Evolutionary conservation across 64 coral and sea anemone species (phyloP).

Genomic region (Stylophora pistillata): DNA sequence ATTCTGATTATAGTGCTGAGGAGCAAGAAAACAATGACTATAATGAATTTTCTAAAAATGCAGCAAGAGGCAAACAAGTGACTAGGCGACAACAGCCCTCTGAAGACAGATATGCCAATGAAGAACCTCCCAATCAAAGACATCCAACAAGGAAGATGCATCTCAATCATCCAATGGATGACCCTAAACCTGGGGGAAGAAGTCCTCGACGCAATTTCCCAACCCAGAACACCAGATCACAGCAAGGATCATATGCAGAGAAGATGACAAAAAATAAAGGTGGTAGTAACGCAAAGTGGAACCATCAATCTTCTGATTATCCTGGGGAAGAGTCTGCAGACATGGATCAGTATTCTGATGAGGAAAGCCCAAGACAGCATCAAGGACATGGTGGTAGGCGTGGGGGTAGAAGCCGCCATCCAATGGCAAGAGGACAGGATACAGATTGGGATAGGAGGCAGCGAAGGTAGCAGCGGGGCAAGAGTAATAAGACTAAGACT

Average conservation of each 20-base stretch:
- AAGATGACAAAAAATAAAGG: constrained; percentile 5
- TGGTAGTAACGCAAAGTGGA: background rate
- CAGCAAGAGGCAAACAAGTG: background rate
- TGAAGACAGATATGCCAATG: constrained; percentile 18
- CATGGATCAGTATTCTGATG: constrained; percentile 16
- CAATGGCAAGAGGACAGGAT: background rate
- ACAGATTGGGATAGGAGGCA: background rate
- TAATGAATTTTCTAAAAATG: background rate
- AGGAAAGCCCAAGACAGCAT: background rate
- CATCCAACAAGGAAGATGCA: constrained; percentile 3
- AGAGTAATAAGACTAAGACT: background rate
- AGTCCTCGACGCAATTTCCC: constrained; percentile 2
- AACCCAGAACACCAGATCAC: background rate
- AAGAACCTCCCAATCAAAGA: background rate
- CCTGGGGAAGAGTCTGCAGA: background rate
- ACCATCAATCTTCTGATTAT: background rate
- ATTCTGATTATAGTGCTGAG: constrained; percentile 26
- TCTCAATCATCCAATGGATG: background rate
- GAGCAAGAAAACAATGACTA: background rate
- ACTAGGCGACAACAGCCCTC: background rate
- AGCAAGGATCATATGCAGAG: constrained; percentile 37
- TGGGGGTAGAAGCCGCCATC: background rate
- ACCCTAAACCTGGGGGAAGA: background rate
- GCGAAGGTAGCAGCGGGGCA: background rate
- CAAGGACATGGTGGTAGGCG: background rate